Evolutionary conservation across 2,888 invertebrate species (phyloP).

Genomic region (Seladonia tumulorum): DNA sequence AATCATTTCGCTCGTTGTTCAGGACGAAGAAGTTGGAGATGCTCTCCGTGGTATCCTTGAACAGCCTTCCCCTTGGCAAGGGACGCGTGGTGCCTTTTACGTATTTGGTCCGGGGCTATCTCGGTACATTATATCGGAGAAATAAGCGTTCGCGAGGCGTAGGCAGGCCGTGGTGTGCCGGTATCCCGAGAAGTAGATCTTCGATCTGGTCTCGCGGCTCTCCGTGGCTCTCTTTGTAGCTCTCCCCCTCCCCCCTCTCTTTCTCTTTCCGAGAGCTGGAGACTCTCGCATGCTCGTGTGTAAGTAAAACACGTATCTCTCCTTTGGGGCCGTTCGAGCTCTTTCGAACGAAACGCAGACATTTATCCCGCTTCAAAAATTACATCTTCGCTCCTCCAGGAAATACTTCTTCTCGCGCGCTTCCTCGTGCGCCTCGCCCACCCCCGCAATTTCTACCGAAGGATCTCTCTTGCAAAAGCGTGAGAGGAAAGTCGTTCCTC

Average conservation of each 20-base stretch:
- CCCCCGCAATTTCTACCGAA: background rate
- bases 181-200: slow-evolving; percentile 70
- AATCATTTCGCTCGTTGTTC: slow-evolving; percentile 25
- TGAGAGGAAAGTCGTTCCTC: slow-evolving; percentile 4
- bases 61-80: slow-evolving; percentile 44
- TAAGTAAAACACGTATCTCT: slow-evolving; percentile 49
- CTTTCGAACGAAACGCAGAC: slow-evolving; percentile 42
- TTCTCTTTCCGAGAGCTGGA: background rate
- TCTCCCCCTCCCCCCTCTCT: slow-evolving; percentile 13
- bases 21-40: background rate
- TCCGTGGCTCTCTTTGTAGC: slow-evolving; percentile 47
- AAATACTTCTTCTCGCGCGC: slow-evolving; percentile 13
- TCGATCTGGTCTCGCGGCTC: slow-evolving; percentile 63
- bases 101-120: slow-evolving; percentile 57
- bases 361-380: slow-evolving; percentile 52
- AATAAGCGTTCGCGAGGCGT: slow-evolving; percentile 62
- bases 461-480: background rate
- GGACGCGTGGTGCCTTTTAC: slow-evolving; percentile 54
- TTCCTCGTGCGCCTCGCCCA: background rate
- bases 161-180: slow-evolving; percentile 45
- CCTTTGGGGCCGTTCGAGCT: slow-evolving; percentile 51
- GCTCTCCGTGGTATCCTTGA: slow-evolving; percentile 45
- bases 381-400: slow-evolving; percentile 42
- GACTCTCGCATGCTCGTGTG: slow-evolving; percentile 14
- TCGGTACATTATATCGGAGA: slow-evolving; percentile 61